Evolutionary conservation across 2,888 invertebrate genomes (phyloP).

Genomic region (Endomychus coccineus): DNA sequence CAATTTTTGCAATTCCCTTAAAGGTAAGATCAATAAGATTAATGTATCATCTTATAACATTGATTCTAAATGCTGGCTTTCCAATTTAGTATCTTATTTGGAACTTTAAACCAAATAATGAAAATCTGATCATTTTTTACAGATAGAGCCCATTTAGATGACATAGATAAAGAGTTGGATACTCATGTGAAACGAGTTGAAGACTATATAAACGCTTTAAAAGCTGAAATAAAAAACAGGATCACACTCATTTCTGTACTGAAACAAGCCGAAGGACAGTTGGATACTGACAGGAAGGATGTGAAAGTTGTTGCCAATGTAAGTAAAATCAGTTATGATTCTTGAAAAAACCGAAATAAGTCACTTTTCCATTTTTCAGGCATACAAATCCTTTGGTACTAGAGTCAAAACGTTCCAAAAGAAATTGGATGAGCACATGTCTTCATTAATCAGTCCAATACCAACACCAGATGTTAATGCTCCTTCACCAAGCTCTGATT

Average conservation of each 20-base stretch:
- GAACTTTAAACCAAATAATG: no score
- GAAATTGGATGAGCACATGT: conserved; percentile 74
- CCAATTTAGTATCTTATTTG: no score
- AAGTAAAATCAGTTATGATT: conserved; percentile 51
- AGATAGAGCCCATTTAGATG: conserved; percentile 81
- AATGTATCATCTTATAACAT: no score
- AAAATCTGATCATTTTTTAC: conserved; percentile 23
- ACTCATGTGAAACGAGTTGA: conserved; percentile 73
- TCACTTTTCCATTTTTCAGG: no score
- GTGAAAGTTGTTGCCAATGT: conserved; percentile 94
- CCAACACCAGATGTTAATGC: conserved; percentile 63
- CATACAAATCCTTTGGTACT: conserved; percentile 88
- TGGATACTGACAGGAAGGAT: conserved; percentile 85
- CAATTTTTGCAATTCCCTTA: conserved; percentile 68
- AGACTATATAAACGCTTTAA: conserved; percentile 70
- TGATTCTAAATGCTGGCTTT: no score
- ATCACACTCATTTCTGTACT: conserved; percentile 69
- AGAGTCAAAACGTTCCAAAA: conserved; percentile 80
- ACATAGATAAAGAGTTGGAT: conserved; percentile 81
- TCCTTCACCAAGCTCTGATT: conserved; percentile 74
- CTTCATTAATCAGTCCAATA: conserved; percentile 61
- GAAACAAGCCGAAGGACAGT: conserved; percentile 76
- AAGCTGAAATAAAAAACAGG: conserved; percentile 75
- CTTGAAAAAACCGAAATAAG: no score
- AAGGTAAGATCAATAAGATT: conserved; percentile 50